Percentiles rank a stretch among this genome's conserved stretches.
These are phyloP conservation scores for Forficula auricularia DNA, from an alignment of 1,140 invertebrate species.

Conservation along the genomic window DNA sequence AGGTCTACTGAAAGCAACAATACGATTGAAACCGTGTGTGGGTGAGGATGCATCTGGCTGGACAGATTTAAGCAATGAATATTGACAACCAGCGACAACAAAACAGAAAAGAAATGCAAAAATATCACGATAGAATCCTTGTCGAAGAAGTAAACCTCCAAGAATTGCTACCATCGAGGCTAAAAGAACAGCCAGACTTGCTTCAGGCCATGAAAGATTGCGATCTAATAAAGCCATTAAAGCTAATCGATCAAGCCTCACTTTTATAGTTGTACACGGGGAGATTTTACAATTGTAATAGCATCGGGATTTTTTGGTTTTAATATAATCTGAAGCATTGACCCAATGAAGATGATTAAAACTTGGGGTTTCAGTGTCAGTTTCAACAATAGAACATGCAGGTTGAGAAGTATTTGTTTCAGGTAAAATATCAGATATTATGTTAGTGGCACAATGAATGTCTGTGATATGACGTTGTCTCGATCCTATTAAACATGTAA, in stretches of 20 bases:
- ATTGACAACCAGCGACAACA: constrained; percentile 91
- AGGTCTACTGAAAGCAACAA: constrained; percentile 80
- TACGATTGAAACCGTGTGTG: constrained; percentile 92
- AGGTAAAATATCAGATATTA: too few relatives aligned
- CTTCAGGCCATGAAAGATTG: constrained; percentile 71
- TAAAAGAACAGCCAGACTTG: constrained; percentile 64
- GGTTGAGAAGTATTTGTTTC: constrained; percentile 5
- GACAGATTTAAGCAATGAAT: constrained; percentile 93
- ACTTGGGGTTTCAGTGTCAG: constrained; percentile 18
- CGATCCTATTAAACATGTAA: too few relatives aligned
- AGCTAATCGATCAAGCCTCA: constrained; percentile 68
- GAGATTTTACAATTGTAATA: constrained; percentile 74
- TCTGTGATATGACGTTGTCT: too few relatives aligned
- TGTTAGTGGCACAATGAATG: too few relatives aligned
- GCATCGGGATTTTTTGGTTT: constrained; percentile 42
- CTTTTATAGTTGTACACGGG: constrained; percentile 48
- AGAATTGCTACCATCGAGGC: constrained; percentile 72
- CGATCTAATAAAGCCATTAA: constrained; percentile 83
- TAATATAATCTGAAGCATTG: constrained; percentile 5
- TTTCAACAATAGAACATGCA: constrained; percentile 19
- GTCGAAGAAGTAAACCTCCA: constrained; percentile 65
- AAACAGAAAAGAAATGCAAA: constrained; percentile 91
- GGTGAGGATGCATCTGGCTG: constrained; percentile 97
- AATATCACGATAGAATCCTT: constrained; percentile 78
- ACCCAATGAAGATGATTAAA: too few relatives aligned